Percentiles rank a stretch among this genome's conserved stretches.
These are phyloP conservation scores for Oncopodura yosiiana DNA, from an alignment of 1,140 invertebrate genomes.

Conservation along the genomic window DNA sequence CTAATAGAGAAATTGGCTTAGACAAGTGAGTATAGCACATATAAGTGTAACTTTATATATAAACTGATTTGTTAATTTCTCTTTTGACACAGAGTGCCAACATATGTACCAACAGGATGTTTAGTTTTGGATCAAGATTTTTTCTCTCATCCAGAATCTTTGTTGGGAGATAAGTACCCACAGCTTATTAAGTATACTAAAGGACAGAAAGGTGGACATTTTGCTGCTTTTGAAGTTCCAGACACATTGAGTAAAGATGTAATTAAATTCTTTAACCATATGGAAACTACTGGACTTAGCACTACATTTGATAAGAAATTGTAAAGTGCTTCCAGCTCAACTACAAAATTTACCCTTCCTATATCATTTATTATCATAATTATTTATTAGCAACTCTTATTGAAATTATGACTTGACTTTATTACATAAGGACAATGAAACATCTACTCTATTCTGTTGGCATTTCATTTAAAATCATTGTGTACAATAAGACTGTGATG, in stretches of 20 bases:
- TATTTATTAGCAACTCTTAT: too few species aligned
- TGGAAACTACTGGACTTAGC: conserved; percentile 9
- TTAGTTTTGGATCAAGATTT: conserved; percentile 41
- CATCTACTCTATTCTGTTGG: too few species aligned
- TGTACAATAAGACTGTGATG: too few species aligned
- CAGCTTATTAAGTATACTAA: conserved; percentile 15
- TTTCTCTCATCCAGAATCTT: conserved; percentile 31
- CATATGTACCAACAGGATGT: conserved; percentile 17
- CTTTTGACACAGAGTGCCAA: conserved; percentile 9
- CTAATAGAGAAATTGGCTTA: too few species aligned
- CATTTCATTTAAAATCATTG: too few species aligned
- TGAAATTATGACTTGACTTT: too few species aligned
- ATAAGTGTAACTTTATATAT: too few species aligned
- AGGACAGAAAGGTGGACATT: conserved; percentile 18
- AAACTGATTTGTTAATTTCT: neutral
- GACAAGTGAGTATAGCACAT: too few species aligned
- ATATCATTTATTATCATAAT: too few species aligned
- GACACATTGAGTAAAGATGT: conserved; percentile 11
- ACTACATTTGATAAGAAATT: conserved; percentile 7
- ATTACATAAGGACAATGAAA: too few species aligned
- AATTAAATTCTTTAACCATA: conserved; percentile 10
- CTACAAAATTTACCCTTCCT: too few species aligned
- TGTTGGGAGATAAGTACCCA: conserved; percentile 17
- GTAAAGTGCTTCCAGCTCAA: too few species aligned
- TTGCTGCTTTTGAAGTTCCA: conserved; percentile 14